A percentile compares a stretch with the other conserved stretches of the same genome.
Conservation (phyloP, 2,113 vertebrate species). For the Athene cunicularia region DNA sequence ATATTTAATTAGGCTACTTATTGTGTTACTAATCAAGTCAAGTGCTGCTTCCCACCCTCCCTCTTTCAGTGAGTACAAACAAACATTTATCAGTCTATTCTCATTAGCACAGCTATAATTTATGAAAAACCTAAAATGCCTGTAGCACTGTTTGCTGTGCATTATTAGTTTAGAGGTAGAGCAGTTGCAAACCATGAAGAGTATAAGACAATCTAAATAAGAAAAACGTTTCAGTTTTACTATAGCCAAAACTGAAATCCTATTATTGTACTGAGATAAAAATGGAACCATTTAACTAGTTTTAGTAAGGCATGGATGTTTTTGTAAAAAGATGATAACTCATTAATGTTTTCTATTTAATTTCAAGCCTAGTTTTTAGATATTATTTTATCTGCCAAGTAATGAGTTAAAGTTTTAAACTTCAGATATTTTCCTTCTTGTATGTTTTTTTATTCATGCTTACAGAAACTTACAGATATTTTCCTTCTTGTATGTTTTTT, state of each 20-base stretch:
- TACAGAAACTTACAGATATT: not conserved
- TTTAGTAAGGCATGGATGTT: not conserved
- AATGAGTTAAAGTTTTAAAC: not conserved
- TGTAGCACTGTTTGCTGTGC: constrained; percentile 44
- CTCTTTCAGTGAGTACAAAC: constrained; percentile 68
- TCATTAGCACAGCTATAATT: constrained; percentile 70
- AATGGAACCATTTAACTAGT: not conserved
- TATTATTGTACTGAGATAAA: not conserved
- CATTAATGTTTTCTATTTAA: not conserved
- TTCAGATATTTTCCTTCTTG: not conserved
- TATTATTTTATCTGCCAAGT: not conserved
- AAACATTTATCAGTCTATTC: constrained; percentile 70
- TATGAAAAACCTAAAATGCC: constrained; percentile 62
- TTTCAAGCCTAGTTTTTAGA: not conserved
- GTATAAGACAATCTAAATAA: not conserved
- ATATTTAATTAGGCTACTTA: constrained; percentile 75
- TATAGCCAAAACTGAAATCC: not conserved
- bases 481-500: not conserved
- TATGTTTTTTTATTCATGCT: not conserved
- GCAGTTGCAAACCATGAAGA: constrained; percentile 28
- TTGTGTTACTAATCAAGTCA: constrained; percentile 75
- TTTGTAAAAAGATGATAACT: not conserved
- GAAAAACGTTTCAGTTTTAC: not conserved
- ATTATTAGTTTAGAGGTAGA: constrained; percentile 43
- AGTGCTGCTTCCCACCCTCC: constrained; percentile 69